Base-by-base conservation (phyloP, 2,113 vertebrate genomes). In the Holacanthus passer region DNA sequence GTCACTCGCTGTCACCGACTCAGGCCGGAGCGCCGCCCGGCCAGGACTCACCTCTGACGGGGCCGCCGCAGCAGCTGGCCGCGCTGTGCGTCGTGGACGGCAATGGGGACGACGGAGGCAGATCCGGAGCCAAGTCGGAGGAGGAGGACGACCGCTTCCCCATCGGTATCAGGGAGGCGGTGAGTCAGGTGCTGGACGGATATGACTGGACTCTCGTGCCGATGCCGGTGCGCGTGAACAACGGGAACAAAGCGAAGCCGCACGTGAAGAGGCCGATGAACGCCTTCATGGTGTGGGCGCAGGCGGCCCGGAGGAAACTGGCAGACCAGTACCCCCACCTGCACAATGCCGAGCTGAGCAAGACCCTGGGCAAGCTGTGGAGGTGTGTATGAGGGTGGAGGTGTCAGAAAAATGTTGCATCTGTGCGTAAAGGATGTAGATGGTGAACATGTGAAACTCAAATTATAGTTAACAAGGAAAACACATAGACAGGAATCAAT, bases 171-270 rank as follows among this genome's bases (percentile, higher is more conserved):
- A 96, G 98, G 0, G 98, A 99, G 91, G 98, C 98, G 1, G 98
- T 99, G 83, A 99, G 97, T 89, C 98, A 99, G 94, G 98, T 99
- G 91, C 94, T 99, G 91, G 98, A 97, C 0, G 98, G 98, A 73
- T 99, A 99, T 76, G 98, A 99, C 96, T 99, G 98, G 98, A 99
- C 98, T 73, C 96, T 99, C 76, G 98, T 99, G 91, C 98, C 98
- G 62, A 99, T 99, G 98, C 98, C 98, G 0, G 98, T 99, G 89
- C 96, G 98, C 70, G 97, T 98, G 81, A 99, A 98, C 94, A 97
- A 97, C 83, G 96, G 97, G 88, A 98, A 95, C 94, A 99, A 99
- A 94, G 95, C 96, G 75, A 99, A 99, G 72, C 98, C 98, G 22
- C 98, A 99, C 0, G 97, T 98, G 29, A 98, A 98, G 88, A 93